Conservation (phyloP, 2,797 vertebrate species). For the Clarias platycephalus region DNA sequence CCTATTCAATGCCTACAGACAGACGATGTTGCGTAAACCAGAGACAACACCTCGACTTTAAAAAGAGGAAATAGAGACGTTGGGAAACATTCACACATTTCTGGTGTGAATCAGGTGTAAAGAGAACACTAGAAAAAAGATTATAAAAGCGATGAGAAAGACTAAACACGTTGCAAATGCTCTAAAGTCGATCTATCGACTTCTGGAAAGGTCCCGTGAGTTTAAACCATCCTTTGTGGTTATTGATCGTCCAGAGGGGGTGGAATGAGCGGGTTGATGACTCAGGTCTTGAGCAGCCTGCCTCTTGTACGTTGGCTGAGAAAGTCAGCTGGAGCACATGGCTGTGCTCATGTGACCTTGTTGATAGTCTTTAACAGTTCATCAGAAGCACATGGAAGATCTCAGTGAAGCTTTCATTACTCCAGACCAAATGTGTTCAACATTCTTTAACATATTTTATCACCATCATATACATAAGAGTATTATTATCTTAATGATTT, state of each 20-base stretch:
- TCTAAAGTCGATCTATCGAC: conserved; percentile 19
- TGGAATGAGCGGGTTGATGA: background rate
- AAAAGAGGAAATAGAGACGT: conserved; percentile 9
- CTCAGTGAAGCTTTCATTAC: background rate
- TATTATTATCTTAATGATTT: no score
- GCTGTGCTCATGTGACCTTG: background rate
- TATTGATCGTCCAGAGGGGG: conserved; percentile 17
- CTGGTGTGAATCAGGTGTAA: conserved; percentile 37
- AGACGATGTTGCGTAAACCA: conserved; percentile 8
- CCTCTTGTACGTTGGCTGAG: background rate
- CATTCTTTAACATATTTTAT: background rate
- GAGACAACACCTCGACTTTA: conserved; percentile 3
- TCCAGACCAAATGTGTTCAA: background rate
- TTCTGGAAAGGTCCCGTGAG: conserved; percentile 10
- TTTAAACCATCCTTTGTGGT: conserved; percentile 3
- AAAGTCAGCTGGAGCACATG: background rate
- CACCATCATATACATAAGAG: no score
- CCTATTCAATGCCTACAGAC: background rate
- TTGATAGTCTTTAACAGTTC: background rate
- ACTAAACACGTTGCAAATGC: conserved; percentile 7
- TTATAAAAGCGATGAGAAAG: background rate
- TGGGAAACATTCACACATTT: conserved; percentile 45
- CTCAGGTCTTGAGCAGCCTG: background rate
- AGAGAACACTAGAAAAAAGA: conserved; percentile 32
- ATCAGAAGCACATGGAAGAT: conserved; percentile 22